Percentiles rank a stretch among this genome's conserved stretches.
phyloP scores from a whole-genome alignment of 1,140 invertebrate genomes.

The Scaptomyza graminum region DNA sequence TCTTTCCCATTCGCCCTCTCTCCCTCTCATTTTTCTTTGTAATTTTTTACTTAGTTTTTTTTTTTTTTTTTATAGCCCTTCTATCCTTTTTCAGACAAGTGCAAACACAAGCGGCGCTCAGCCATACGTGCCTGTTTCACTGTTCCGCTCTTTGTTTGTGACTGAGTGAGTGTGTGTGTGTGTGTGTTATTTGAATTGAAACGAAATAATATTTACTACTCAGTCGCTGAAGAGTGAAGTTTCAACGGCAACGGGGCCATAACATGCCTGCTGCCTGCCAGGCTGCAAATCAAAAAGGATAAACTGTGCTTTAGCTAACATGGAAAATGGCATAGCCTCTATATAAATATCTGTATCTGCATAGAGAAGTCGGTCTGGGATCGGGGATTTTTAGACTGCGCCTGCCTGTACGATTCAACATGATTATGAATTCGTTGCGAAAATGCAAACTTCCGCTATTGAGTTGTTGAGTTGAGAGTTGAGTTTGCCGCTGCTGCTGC shows the following conservation, averaged over 20 bases:
- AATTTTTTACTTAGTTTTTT: conserved; percentile 9
- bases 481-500: conserved; percentile 49
- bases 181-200: conserved; percentile 59
- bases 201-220: conserved; percentile 75
- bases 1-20: not conserved
- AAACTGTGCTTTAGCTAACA: conserved; percentile 77
- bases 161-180: not conserved
- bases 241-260: conserved; percentile 39
- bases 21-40: conserved; percentile 21
- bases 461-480: conserved; percentile 54
- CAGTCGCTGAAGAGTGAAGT: conserved; percentile 43
- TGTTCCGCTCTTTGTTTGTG: conserved; percentile 18
- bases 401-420: conserved; percentile 52
- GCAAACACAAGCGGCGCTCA: conserved; percentile 29
- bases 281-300: conserved; percentile 79
- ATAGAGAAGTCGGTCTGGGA: not conserved
- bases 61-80: conserved; percentile 21
- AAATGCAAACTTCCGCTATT: conserved; percentile 81
- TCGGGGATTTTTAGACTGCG: conserved; percentile 5
- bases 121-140: conserved; percentile 42
- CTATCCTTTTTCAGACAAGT: conserved; percentile 10
- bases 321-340: conserved; percentile 45
- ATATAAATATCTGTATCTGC: conserved; percentile 25
- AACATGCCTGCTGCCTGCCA: conserved; percentile 41
- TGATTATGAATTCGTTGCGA: conserved; percentile 81